phyloP scores from a whole-genome alignment of 1,140 invertebrate genomes.

The Scaptomyza montana region DNA sequence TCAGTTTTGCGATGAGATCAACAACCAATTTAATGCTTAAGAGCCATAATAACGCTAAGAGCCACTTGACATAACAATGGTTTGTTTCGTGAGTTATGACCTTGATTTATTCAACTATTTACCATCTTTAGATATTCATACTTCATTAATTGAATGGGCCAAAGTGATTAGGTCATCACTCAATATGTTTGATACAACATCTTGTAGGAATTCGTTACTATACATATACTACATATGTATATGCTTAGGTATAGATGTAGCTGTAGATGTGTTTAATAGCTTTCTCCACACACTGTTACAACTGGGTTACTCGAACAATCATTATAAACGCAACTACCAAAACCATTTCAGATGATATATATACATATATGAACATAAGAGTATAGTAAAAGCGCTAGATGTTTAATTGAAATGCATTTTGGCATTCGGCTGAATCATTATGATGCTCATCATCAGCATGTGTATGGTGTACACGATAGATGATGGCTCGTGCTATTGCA shows the following conservation, averaged over 20 bases:
- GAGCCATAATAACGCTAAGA: background rate
- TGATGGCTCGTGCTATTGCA: slow-evolving; percentile 42
- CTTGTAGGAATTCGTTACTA: background rate
- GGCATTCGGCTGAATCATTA: slow-evolving; percentile 6
- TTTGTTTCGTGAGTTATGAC: background rate
- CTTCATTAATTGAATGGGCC: slow-evolving; percentile 5
- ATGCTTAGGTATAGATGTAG: too few species aligned
- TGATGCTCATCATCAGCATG: background rate
- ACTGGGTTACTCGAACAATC: slow-evolving; percentile 12
- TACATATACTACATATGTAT: background rate
- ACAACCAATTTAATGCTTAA: background rate
- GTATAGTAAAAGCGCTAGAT: background rate
- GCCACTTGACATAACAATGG: slow-evolving; percentile 9
- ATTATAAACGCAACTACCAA: background rate
- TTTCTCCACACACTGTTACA: slow-evolving; percentile 4
- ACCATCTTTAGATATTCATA: slow-evolving; percentile 6
- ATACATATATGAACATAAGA: too few species aligned
- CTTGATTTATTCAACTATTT: slow-evolving; percentile 4
- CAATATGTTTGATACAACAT: slow-evolving; percentile 1
- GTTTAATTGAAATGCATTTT: slow-evolving; percentile 31
- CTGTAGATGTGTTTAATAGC: background rate
- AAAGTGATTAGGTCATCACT: slow-evolving; percentile 29
- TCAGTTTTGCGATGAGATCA: background rate
- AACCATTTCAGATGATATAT: slow-evolving; percentile 11
- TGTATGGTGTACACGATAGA: background rate